These are phyloP conservation scores for Echiichthys vipera DNA, from an alignment of 2,797 vertebrate genomes.

Conservation along the genomic window DNA sequence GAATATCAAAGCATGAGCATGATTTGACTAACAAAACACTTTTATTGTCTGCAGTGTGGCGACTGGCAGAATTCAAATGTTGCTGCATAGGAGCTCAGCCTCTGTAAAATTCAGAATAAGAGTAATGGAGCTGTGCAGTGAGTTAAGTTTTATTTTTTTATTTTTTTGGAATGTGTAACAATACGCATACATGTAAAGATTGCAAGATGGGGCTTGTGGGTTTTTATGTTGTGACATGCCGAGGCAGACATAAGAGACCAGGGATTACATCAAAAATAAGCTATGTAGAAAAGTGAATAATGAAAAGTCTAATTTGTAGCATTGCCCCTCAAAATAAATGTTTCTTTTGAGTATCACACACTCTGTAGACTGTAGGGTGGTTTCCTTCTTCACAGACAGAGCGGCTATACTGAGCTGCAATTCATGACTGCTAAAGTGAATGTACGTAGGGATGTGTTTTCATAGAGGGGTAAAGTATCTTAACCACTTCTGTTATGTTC, in stretches of 20 bases:
- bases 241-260: conserved; percentile 31
- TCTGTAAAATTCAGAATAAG: conserved; percentile 18
- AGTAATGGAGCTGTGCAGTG: conserved; percentile 62
- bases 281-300: conserved; percentile 55
- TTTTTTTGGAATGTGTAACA: conserved; percentile 15
- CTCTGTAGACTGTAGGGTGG: not conserved
- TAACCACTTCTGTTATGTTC: not conserved
- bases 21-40: conserved; percentile 59
- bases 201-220: conserved; percentile 3
- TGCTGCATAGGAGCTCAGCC: not conserved
- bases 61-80: conserved; percentile 26
- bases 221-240: conserved; percentile 16
- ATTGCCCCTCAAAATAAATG: conserved; percentile 17
- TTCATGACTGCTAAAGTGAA: not conserved
- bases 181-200: conserved; percentile 20
- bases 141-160: conserved; percentile 16
- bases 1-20: conserved; percentile 5
- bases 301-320: conserved; percentile 27
- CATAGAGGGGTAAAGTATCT: not conserved
- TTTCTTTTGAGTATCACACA: not conserved
- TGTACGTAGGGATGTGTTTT: not conserved
- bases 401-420: not conserved
- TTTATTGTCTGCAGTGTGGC: not conserved
- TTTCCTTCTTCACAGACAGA: conserved; percentile 25
- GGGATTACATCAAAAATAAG: conserved; percentile 70